phyloP scores from a whole-genome alignment of 2,797 vertebrate species.

The Dromococcyx pavoninus region DNA sequence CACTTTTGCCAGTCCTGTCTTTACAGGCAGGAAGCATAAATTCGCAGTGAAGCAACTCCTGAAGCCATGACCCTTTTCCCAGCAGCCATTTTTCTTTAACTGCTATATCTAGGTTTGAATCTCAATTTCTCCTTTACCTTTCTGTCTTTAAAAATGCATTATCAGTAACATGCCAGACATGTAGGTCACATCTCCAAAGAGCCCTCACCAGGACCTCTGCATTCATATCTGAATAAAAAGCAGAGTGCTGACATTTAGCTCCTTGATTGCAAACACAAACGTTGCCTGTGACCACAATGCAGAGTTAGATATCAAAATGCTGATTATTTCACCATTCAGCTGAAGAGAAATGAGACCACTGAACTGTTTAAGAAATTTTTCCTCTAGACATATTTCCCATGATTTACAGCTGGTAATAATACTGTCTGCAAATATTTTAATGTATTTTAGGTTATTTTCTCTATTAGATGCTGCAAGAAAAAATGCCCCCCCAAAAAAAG shows the following conservation, averaged over 20 bases:
- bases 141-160: constrained; percentile 39
- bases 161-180: background rate
- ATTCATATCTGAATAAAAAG: constrained; percentile 38
- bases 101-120: background rate
- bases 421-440: background rate
- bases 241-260: constrained; percentile 39
- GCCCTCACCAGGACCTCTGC: constrained; percentile 7
- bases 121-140: background rate
- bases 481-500: background rate
- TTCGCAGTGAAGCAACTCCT: background rate
- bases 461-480: background rate
- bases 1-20: background rate
- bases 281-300: background rate
- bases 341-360: background rate
- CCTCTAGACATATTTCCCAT: background rate
- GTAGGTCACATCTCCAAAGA: constrained; percentile 23
- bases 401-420: background rate
- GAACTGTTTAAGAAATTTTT: background rate
- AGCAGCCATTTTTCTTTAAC: background rate
- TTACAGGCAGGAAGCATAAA: background rate
- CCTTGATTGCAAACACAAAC: constrained; percentile 4
- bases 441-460: background rate
- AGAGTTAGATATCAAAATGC: background rate
- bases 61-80: background rate
- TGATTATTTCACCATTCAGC: background rate